These are phyloP conservation scores for Hippocampus mohnikei DNA, from an alignment of 2,113 vertebrate genomes.

Conservation along the genomic window DNA sequence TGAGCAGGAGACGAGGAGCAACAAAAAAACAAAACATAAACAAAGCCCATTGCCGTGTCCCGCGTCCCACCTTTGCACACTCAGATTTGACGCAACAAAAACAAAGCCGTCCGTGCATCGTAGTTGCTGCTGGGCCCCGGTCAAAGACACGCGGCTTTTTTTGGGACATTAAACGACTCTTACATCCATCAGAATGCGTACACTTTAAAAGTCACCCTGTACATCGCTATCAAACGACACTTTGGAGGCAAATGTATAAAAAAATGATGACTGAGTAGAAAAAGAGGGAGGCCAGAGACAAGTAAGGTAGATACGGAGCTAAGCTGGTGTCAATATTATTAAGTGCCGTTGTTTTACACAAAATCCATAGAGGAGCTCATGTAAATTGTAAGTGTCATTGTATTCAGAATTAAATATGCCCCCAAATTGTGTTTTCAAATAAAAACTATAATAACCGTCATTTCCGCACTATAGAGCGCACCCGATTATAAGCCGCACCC, in stretches of 20 bases:
- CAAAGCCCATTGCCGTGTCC: constrained; percentile 28
- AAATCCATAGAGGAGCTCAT: too few species aligned
- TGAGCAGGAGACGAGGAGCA: constrained; percentile 24
- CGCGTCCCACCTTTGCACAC: constrained; percentile 39
- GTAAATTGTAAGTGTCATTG: too few species aligned
- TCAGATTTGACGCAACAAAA: constrained; percentile 58
- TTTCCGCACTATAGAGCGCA: too few species aligned
- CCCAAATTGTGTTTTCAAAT: too few species aligned
- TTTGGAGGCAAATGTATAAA: constrained; percentile 25
- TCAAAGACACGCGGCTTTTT: constrained; percentile 9
- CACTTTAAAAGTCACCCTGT: constrained; percentile 32
- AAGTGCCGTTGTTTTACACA: too few species aligned
- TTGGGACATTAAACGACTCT: constrained; percentile 24
- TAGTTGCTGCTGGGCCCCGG: constrained; percentile 33
- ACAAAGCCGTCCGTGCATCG: constrained; percentile 18
- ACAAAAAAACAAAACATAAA: constrained; percentile 55
- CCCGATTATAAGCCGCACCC: too few species aligned
- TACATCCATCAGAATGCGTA: not conserved
- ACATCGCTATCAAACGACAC: constrained; percentile 54
- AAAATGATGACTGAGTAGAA: constrained; percentile 8
- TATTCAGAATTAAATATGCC: too few species aligned
- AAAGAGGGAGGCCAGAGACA: not conserved
- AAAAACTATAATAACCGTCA: too few species aligned
- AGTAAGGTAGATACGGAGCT: not conserved
- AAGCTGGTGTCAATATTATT: not conserved